Conservation (phyloP, 2,113 vertebrate species). For the Rhabdomys dilectus region DNA sequence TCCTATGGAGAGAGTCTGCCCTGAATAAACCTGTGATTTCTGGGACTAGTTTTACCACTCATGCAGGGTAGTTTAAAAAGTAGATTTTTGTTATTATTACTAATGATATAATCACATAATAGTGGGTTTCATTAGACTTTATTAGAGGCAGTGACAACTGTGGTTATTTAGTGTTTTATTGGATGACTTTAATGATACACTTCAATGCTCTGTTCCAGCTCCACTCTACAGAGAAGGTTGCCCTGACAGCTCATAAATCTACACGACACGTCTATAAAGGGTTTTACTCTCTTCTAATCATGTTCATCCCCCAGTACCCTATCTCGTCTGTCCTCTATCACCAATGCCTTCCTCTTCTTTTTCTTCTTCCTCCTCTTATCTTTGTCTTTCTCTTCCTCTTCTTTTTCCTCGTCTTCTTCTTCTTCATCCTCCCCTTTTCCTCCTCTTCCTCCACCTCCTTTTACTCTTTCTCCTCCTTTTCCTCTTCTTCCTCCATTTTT, state of each 20-base stretch:
- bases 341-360: background rate
- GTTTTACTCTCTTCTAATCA: background rate
- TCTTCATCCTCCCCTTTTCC: no score
- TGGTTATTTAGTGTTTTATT: background rate
- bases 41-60: no score
- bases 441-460: no score
- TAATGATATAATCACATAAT: background rate
- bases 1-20: background rate
- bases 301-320: background rate
- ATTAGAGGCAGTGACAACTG: background rate
- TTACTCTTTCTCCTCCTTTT: no score
- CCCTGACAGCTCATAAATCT: background rate
- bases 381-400: no score
- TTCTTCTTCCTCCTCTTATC: no score
- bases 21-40: background rate
- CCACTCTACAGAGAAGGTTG: background rate
- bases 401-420: no score
- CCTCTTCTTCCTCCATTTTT: accelerated
- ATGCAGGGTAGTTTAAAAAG: background rate
- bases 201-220: background rate
- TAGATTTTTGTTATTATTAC: background rate
- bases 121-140: background rate
- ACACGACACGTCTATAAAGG: background rate
- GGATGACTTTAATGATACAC: background rate
- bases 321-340: background rate